Base-by-base conservation (phyloP, 1,140 invertebrate species). In the Drosophila pachea region DNA sequence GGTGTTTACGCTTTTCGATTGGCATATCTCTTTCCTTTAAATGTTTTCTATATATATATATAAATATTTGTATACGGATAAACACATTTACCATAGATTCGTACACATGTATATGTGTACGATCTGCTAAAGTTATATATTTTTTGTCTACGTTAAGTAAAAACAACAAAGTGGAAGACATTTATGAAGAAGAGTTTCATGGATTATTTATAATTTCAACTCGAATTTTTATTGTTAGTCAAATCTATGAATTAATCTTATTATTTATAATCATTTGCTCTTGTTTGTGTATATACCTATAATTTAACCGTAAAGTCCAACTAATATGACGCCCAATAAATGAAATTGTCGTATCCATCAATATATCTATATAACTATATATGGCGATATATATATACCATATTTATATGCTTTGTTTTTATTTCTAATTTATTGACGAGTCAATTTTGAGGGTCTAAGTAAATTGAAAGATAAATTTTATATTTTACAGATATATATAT, bases 141-240 rank as follows among this genome's bases (percentile, higher is more conserved):
- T 52, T 55, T 83, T 56, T 68, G 49, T 66, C 66, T 59, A 73
- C 69, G 70, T 73, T 50, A 60, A 69, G 42, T 29, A 49, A 45
- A 36, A 32, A 67, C 55, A 52, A 52, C 48, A 50, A 31, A 62
- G 63, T 75, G 31, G 12, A 53, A 52, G 45, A 60, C 22, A 22
- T 22, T 22, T 22, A 3, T 66, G 38, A 62, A 48, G 3, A 38
- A 54, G 22, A 22, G 12, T 60, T 71, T 67, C 60, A 48, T 71
- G 49, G 12, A 67, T 71, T 71, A 74, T 81, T 78, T 67, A 58
- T 65, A 68, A 53, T 67, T 64, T 59, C 52, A 81, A 72, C 76
- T 84, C 81, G 81, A 84, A 84, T 84, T 84, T 84, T 84, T 84
- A 84, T 55, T 66, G 64, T 75, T 82, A 83, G 77, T 76, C 45